Evolutionary conservation across 1,140 invertebrate genomes (phyloP), one percentile per base, ranked within the genome.

Genomic region (Philaenus spumarius): DNA sequence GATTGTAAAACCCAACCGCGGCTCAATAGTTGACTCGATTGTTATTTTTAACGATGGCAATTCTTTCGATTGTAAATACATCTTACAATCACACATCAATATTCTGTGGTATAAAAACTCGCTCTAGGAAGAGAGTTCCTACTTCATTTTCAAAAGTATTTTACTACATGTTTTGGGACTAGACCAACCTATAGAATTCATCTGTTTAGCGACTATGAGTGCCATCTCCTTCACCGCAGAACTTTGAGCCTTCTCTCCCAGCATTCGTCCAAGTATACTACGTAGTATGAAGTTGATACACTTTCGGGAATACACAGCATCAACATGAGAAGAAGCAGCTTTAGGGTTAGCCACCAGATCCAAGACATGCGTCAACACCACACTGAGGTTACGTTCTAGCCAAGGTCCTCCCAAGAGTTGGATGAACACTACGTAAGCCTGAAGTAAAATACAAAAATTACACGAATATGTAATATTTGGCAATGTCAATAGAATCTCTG

Each of bases 241-340:
- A 39, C 92, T 86, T 76, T 99, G 97, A 45, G 95, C 93, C 68
- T 96, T 96, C 77, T 99, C 97, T 0, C 93, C 89, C 1, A 99
- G 79, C 79, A 98, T 86, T 70, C 90, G 88, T 5, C 96, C 95
- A 30, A 98, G 79, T 2, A 93, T 86, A 56, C 90, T 87, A 35
- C 93, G 80, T 40, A 98, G 77, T 67, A 99, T 95, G 71, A 97
- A 99, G 69, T 89, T 92, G 43, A 99, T 90, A 72, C 97, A 99
- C 75, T 97, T 97, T 61, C 97, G 79, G 0, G 95, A 97, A 73
- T 97, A 97, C 2, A 99, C 94, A 26, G 94, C 94, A 75, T 99
- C 97, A 5, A 98, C 91, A 70, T 98, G 95, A 0, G 93, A 93
- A 11, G 89, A 89, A 0, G 93, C 90, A 12, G 93, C 90, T 75